phyloP scores from a whole-genome alignment of 2,113 vertebrate species.

The Seriola quinqueradiata region DNA sequence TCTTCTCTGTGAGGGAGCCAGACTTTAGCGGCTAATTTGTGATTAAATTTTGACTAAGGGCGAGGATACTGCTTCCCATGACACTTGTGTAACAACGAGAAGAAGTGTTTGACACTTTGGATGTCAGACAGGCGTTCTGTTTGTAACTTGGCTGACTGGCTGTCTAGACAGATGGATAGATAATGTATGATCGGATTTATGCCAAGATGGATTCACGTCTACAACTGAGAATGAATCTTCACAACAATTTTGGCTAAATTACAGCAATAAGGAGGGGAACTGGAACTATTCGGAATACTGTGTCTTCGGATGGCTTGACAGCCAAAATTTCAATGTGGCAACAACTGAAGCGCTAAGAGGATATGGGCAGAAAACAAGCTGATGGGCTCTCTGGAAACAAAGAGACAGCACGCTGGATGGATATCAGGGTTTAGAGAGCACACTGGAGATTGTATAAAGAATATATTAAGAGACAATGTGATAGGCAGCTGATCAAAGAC shows the following conservation, averaged over 20 bases:
- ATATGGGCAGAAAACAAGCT: constrained; percentile 16
- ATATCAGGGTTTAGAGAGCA: constrained; percentile 54
- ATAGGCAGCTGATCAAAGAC: constrained; percentile 71
- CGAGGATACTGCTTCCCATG: constrained; percentile 12
- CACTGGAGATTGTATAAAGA: constrained; percentile 56
- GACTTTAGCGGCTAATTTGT: constrained; percentile 21
- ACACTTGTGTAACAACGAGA: constrained; percentile 14
- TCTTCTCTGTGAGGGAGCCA: not conserved
- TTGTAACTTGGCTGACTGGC: constrained; percentile 35
- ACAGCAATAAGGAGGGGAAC: constrained; percentile 44
- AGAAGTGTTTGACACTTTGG: constrained; percentile 29
- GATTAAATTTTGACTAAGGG: constrained; percentile 30
- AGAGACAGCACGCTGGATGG: constrained; percentile 16
- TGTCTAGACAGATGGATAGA: constrained; percentile 41
- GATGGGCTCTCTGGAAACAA: constrained; percentile 46
- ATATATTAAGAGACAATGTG: constrained; percentile 56
- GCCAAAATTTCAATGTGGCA: constrained; percentile 65
- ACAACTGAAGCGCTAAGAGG: constrained; percentile 23
- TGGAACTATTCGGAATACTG: constrained; percentile 6
- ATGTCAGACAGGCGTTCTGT: constrained; percentile 24
- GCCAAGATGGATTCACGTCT: constrained; percentile 21
- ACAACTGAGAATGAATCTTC: constrained; percentile 35
- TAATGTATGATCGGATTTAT: constrained; percentile 29
- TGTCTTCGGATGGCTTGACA: constrained; percentile 30
- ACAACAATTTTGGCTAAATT: constrained; percentile 17